Base-by-base conservation (phyloP, 2,113 vertebrate species). In the Erinaceus europaeus region DNA sequence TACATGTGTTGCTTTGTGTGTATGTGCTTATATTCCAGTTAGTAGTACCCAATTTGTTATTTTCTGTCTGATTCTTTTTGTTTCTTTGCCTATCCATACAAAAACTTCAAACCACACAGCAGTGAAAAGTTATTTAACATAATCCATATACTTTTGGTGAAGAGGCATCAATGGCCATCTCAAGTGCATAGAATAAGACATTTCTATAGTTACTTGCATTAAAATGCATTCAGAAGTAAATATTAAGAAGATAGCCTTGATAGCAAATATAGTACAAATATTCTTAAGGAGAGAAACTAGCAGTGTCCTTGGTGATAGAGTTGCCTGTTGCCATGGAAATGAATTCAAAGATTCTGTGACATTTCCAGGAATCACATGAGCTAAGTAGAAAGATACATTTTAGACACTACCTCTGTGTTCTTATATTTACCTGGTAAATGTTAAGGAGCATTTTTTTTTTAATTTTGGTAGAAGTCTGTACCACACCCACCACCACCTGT, bases 201-300 rank as follows among this genome's bases (percentile, higher is more conserved):
- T 50, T 57, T 86, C 52, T 55, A 29, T 34, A 75, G 67, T 69
- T 68, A 77, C 42, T 65, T 59, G 50, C 46, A 72, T 68, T 57
- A 77, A 21, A 80, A 72, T 73, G 38, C 29, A 62, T 42, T 53
- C 64, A 73, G 86, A 83, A 95, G 92, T 91, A 94, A 91, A 80
- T 3, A 11, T 74, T 88, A 77, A 67, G 65, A 72, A 67, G 73
- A 81, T 27, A 61, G 46, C 62, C 74, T 61, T 75, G 88, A 55
- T 88, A 59, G 89, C 50, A 78, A 81, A 90, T 65, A 50, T 2
- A 73, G 25, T 81, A 38, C 36, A 53, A 57, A 71, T 4, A 27
- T 53, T 77, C 17, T 25, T 52, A 59, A 79, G 88, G 57, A 88
- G 90, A 88, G 71, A 55, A 0, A 2, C 91, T 55, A 50, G 25